phyloP scores from a whole-genome alignment of 2,797 vertebrate genomes.

The Arrhamphus sclerolepis region DNA sequence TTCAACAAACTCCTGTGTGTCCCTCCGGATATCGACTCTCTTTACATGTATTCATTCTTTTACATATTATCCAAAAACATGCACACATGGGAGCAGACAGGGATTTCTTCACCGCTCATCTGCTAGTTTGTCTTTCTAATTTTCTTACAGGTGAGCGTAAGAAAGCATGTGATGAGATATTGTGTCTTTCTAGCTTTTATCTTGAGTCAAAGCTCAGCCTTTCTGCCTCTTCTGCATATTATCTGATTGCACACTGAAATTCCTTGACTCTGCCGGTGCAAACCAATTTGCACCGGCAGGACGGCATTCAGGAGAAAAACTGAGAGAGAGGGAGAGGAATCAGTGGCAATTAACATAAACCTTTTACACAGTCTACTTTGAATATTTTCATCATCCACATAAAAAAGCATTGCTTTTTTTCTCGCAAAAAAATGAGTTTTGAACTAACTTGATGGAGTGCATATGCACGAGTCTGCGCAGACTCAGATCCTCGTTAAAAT shows the following conservation, averaged over 20 bases:
- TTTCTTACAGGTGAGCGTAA: slow-evolving; percentile 58
- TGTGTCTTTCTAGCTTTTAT: slow-evolving; percentile 61
- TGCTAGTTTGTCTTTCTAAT: slow-evolving; percentile 35
- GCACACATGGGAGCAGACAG: slow-evolving; percentile 9
- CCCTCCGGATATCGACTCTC: slow-evolving; percentile 24
- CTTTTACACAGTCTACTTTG: slow-evolving; percentile 62
- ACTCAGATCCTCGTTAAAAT: slow-evolving; percentile 58
- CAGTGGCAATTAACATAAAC: slow-evolving; percentile 68
- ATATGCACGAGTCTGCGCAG: slow-evolving; percentile 35
- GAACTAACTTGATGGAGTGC: slow-evolving; percentile 52
- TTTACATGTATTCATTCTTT: slow-evolving; percentile 23
- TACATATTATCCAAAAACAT: slow-evolving; percentile 17
- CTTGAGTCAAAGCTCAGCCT: slow-evolving; percentile 55
- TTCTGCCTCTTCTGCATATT: slow-evolving; percentile 51
- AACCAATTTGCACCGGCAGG: slow-evolving; percentile 64
- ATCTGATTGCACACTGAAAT: slow-evolving; percentile 71
- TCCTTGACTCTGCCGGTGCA: slow-evolving; percentile 51
- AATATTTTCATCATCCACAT: slow-evolving; percentile 51
- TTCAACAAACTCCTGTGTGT: not conserved
- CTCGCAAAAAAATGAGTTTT: slow-evolving; percentile 58
- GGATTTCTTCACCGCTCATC: slow-evolving; percentile 32
- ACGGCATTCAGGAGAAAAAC: slow-evolving; percentile 28
- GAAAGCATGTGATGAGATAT: slow-evolving; percentile 57
- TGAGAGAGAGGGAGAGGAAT: slow-evolving; percentile 40
- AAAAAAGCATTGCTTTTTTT: slow-evolving; percentile 25